phyloP scores from a whole-genome alignment of 2,888 invertebrate genomes.

The Ormyrus labotus region DNA sequence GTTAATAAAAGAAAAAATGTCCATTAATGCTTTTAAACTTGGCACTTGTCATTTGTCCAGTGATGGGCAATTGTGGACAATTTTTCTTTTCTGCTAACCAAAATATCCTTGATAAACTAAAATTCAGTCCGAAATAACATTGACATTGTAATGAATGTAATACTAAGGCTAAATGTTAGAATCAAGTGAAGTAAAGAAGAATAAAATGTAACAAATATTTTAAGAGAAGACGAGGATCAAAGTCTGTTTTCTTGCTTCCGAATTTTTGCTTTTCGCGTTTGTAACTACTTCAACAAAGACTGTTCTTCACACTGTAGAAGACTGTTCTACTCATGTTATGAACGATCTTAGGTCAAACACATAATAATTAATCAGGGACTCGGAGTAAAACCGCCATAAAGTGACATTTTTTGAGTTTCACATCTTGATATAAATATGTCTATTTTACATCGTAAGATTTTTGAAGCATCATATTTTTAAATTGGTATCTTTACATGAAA shows the following conservation, averaged over 20 bases:
- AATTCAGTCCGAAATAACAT: not conserved
- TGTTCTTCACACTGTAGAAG: conserved; percentile 50
- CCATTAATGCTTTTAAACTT: conserved; percentile 19
- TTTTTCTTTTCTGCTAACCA: conserved; percentile 4
- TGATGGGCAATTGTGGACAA: conserved; percentile 14
- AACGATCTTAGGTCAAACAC: conserved; percentile 36
- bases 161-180: conserved; percentile 25
- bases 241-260: conserved; percentile 45
- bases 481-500: conserved; percentile 20
- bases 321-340: conserved; percentile 43
- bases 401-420: conserved; percentile 8
- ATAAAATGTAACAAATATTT: conserved; percentile 33
- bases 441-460: conserved; percentile 3
- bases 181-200: conserved; percentile 34
- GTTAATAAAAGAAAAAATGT: conserved; percentile 39
- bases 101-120: conserved; percentile 9
- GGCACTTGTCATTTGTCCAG: not conserved
- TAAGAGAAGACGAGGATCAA: conserved; percentile 36
- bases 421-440: conserved; percentile 1
- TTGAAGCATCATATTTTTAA: conserved; percentile 4
- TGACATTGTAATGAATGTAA: conserved; percentile 39
- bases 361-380: conserved; percentile 26
- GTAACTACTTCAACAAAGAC: conserved; percentile 47
- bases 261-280: conserved; percentile 50
- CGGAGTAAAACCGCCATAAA: conserved; percentile 20